These are phyloP conservation scores for Triplophysa bombifrons DNA, from an alignment of 2,797 vertebrate species.

Conservation along the genomic window DNA sequence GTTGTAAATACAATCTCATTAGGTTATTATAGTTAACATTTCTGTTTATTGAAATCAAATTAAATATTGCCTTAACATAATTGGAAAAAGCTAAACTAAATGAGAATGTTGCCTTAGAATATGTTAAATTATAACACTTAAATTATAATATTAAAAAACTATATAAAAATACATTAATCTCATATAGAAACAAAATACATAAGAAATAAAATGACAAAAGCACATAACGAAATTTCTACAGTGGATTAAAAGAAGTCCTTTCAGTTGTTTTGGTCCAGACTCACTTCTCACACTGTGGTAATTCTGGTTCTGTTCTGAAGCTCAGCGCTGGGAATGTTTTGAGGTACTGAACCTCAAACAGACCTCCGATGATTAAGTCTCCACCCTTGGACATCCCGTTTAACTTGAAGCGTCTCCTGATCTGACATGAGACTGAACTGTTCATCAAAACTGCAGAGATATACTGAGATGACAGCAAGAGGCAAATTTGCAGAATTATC, in stretches of 20 bases:
- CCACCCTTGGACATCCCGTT: slow-evolving; percentile 65
- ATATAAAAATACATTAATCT: no score
- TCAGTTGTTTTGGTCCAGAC: slow-evolving; percentile 5
- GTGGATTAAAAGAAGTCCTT: background rate
- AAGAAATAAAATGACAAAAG: no score
- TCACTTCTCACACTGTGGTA: slow-evolving; percentile 61
- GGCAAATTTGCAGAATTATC: slow-evolving; percentile 13
- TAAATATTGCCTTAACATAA: no score
- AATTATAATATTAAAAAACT: no score
- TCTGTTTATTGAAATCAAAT: no score
- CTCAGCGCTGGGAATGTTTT: slow-evolving; percentile 65
- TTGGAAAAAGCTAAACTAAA: no score
- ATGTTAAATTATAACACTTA: no score
- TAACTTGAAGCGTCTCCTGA: slow-evolving; percentile 51
- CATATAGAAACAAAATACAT: no score
- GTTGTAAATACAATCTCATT: background rate
- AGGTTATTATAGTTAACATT: no score
- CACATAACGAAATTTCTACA: no score
- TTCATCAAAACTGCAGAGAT: slow-evolving; percentile 14
- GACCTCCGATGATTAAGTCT: slow-evolving; percentile 70
- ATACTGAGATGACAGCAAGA: slow-evolving; percentile 35
- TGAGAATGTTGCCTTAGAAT: no score
- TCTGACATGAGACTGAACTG: slow-evolving; percentile 36
- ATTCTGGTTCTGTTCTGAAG: slow-evolving; percentile 67
- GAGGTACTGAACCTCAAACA: slow-evolving; percentile 69